Percentiles rank a stretch among this genome's conserved stretches.
These are phyloP conservation scores for Lateolabrax maculatus DNA, from an alignment of 2,797 vertebrate species.

Conservation along the genomic window DNA sequence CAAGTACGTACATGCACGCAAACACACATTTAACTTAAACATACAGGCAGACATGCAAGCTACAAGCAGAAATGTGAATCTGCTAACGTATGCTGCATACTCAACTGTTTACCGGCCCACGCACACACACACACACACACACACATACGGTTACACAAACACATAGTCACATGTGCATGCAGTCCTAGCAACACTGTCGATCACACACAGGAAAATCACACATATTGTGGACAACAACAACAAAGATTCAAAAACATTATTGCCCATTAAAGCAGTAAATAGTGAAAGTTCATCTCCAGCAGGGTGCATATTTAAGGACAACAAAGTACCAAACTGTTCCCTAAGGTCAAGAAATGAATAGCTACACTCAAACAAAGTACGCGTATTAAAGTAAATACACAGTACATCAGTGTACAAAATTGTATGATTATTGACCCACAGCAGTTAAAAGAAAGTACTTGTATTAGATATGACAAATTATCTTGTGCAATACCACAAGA, in stretches of 20 bases:
- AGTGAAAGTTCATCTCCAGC: background rate
- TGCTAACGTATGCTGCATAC: background rate
- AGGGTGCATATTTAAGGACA: background rate
- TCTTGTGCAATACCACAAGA: background rate
- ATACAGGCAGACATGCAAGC: background rate
- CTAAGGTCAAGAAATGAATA: background rate
- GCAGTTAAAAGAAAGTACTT: background rate
- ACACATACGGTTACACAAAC: background rate
- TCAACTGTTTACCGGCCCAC: background rate
- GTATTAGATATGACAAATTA: background rate
- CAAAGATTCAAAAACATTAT: background rate
- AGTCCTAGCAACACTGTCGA: background rate
- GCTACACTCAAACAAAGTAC: background rate
- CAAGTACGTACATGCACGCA: background rate
- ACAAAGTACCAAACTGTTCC: background rate
- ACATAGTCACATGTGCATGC: constrained; percentile 8
- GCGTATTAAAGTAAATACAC: background rate
- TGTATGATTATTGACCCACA: background rate
- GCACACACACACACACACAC: background rate
- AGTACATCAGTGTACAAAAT: too few species aligned
- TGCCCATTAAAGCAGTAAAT: background rate
- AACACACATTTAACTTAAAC: background rate
- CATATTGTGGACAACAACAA: background rate
- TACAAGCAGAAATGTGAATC: constrained; percentile 8
- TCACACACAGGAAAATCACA: background rate